Evolutionary conservation across 1,140 invertebrate species (phyloP), one percentile per base, ranked within the genome.

Genomic region (Pararge aegeria): DNA sequence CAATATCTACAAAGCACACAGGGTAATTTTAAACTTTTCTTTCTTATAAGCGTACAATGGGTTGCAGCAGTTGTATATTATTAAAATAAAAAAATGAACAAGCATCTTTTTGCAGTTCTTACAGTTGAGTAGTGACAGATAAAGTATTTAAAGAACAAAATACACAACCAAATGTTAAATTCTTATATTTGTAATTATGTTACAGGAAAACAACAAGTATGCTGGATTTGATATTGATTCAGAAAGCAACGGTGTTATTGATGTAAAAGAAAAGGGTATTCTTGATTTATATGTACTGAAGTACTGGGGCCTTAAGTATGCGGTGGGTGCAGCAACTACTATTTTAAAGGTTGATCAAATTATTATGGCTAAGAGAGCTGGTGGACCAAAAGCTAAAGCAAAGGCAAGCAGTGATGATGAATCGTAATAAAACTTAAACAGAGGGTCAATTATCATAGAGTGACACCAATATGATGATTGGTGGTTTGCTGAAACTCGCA

Each of bases 311-410:
- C 85, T 99, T 16, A 98, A 99, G 79, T 99, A 99, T 91, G 97
- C 98, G 0, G 95, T 97, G 0, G 93, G 95, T 66, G 97, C 97
- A 10, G 97, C 98, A 1, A 94, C 94, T 52, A 99, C 98, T 0
- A 96, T 99, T 72, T 92, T 99, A 3, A 95, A 96, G 87, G 97
- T 99, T n/a, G 98, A 99, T 91, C 95, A 99, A 90, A 99, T 99
- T 61, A 99, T 99, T 58, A 99, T 99, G 97, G 97, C 98, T 0
- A 99, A 99, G 90, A 93, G 95, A 77, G 97, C 98, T 15, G 98
- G 98, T 55, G 98, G 98, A 49, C 98, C 98, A 0, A 98, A 98
- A 91, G 92, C 95, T 0, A 94, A 93, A 80, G 79, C 91, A 42
- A 91, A 91, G 34, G 91, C 92, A 42, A 92, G 92, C 70, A 93